Percentiles rank a stretch among this genome's conserved stretches.
Evolutionary conservation across 2,888 invertebrate species (phyloP).

Genomic region (Polyommatus iphigenia): DNA sequence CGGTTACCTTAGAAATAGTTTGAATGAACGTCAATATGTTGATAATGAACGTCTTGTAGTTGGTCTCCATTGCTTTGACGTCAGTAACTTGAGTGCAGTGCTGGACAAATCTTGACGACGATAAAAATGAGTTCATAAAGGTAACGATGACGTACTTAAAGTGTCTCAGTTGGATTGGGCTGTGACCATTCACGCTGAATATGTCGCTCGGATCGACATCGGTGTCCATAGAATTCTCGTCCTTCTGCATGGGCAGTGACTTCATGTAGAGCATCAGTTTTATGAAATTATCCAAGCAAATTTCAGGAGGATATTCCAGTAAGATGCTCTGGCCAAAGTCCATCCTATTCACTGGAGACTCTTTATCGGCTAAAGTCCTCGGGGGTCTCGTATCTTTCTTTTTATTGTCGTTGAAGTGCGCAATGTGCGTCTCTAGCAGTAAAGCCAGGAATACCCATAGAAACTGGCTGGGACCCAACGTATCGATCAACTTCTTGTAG

Average conservation of each 20-base stretch:
- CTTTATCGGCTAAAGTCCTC: slow-evolving; percentile 63
- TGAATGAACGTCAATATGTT: slow-evolving; percentile 85
- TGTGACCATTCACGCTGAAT: slow-evolving; percentile 83
- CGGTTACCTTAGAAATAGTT: slow-evolving; percentile 81
- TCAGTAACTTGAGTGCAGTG: slow-evolving; percentile 79
- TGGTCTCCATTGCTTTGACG: slow-evolving; percentile 75
- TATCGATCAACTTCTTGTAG: slow-evolving; percentile 88
- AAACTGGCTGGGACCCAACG: slow-evolving; percentile 83
- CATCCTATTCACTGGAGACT: slow-evolving; percentile 78
- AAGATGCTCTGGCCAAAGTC: slow-evolving; percentile 85
- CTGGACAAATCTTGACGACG: slow-evolving; percentile 84
- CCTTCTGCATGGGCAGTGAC: slow-evolving; percentile 83
- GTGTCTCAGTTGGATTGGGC: slow-evolving; percentile 88
- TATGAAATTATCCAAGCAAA: slow-evolving; percentile 83
- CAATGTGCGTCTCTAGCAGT: slow-evolving; percentile 85
- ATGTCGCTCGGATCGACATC: slow-evolving; percentile 71
- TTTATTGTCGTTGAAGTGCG: slow-evolving; percentile 75
- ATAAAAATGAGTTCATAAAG: slow-evolving; percentile 85
- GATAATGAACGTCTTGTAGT: slow-evolving; percentile 86
- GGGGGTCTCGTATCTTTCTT: slow-evolving; percentile 56
- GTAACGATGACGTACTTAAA: slow-evolving; percentile 90
- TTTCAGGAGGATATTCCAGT: slow-evolving; percentile 82
- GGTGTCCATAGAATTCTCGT: slow-evolving; percentile 69
- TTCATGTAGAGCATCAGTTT: slow-evolving; percentile 84
- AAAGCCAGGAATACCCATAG: slow-evolving; percentile 87